Percentiles rank a stretch among this genome's conserved stretches.
phyloP scores from a whole-genome alignment of 2,888 invertebrate genomes.

The Candidula unifasciata region DNA sequence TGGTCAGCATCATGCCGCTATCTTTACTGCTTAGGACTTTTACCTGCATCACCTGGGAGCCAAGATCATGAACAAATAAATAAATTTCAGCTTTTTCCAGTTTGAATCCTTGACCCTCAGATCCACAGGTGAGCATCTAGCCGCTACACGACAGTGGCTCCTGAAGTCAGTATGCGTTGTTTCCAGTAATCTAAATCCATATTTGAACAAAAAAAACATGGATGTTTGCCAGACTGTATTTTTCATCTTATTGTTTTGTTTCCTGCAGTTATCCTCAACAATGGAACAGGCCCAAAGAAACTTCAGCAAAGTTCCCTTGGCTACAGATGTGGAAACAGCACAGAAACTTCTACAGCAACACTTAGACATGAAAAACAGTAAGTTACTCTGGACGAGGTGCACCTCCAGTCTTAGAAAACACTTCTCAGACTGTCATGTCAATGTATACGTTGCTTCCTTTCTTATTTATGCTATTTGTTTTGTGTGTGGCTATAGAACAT shows the following conservation, averaged over 20 bases:
- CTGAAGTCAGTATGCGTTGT: no score
- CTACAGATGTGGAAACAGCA: constrained; percentile 86
- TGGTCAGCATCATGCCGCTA: no score
- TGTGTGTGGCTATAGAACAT: no score
- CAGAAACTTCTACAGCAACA: constrained; percentile 85
- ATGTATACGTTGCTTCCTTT: background rate
- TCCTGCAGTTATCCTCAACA: constrained; percentile 83
- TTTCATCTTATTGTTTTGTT: background rate
- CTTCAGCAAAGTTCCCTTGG: constrained; percentile 84
- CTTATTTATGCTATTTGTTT: background rate
- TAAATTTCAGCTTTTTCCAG: no score
- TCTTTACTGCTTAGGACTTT: no score
- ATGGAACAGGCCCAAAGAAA: constrained; percentile 85
- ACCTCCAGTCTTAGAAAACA: background rate
- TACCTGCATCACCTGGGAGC: no score
- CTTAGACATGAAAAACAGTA: constrained; percentile 82
- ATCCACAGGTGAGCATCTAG: no score
- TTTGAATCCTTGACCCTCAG: no score
- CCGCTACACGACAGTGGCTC: no score
- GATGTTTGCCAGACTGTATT: background rate
- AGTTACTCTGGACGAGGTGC: constrained; percentile 22
- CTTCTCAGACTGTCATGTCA: background rate
- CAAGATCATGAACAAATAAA: no score
- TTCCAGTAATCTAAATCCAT: background rate
- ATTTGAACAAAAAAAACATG: background rate